Conservation (phyloP, 1,140 invertebrate genomes). For the Drosophila subobscura region DNA sequence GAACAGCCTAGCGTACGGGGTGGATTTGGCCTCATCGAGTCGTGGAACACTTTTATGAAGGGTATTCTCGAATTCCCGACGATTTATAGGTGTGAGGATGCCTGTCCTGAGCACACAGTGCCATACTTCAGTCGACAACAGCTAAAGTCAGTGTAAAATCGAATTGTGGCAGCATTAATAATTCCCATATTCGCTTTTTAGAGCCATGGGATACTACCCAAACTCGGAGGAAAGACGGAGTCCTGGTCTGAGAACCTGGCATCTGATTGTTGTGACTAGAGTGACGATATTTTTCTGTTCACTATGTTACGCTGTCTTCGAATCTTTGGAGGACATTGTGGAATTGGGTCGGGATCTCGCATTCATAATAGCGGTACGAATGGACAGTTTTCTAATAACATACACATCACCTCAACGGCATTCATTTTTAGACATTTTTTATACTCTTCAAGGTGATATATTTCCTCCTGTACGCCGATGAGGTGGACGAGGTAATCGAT, state of each 20-base stretch:
- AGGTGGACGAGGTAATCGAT: slow-evolving; percentile 33
- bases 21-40: no score
- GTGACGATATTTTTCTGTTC: not conserved
- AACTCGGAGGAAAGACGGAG: slow-evolving; percentile 24
- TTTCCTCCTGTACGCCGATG: slow-evolving; percentile 15
- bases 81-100: no score
- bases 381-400: not conserved
- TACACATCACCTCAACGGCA: no score
- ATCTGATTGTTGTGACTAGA: slow-evolving; percentile 3
- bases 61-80: no score
- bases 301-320: not conserved
- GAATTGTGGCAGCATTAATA: no score
- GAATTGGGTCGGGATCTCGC: slow-evolving; percentile 40
- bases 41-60: no score
- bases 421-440: slow-evolving; percentile 8
- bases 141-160: no score
- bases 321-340: slow-evolving; percentile 25
- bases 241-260: slow-evolving; percentile 9
- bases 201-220: slow-evolving; percentile 25
- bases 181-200: not conserved
- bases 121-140: no score
- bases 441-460: slow-evolving; percentile 16
- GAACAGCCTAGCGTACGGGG: no score
- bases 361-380: slow-evolving; percentile 28
- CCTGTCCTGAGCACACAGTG: no score